phyloP scores from a whole-genome alignment of 2,113 vertebrate genomes.

The Gambusia affinis region DNA sequence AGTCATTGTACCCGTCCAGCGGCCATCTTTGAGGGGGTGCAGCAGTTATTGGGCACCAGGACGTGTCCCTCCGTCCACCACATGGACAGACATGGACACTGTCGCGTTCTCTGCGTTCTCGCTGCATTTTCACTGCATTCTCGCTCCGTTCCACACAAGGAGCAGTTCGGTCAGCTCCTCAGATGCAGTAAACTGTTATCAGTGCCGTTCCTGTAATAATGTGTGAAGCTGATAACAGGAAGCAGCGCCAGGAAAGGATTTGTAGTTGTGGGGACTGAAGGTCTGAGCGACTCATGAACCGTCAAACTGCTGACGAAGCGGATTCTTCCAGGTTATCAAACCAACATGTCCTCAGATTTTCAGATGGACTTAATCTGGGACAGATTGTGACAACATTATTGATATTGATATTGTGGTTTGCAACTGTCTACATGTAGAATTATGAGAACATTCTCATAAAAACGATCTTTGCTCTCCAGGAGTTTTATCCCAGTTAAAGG shows the following conservation, averaged over 20 bases:
- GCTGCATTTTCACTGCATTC: too few relatives aligned
- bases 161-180: not conserved
- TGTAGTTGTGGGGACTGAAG: not conserved
- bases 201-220: not conserved
- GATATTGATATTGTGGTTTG: too few relatives aligned
- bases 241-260: not conserved
- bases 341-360: not conserved
- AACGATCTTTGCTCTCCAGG: too few relatives aligned
- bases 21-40: too few relatives aligned
- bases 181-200: constrained; percentile 16
- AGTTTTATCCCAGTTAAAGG: too few relatives aligned
- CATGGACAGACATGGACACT: too few relatives aligned
- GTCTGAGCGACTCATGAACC: not conserved
- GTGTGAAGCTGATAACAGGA: not conserved
- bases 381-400: not conserved
- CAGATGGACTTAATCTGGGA: not conserved
- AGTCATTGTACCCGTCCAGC: too few relatives aligned
- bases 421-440: too few relatives aligned
- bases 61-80: too few relatives aligned
- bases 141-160: not conserved
- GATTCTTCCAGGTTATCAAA: constrained; percentile 2
- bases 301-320: not conserved
- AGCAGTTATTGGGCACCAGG: too few relatives aligned
- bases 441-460: too few relatives aligned
- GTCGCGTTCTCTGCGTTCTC: too few relatives aligned